These are phyloP conservation scores for Scaptomyza pallida DNA, from an alignment of 1,140 invertebrate species.

Conservation along the genomic window DNA sequence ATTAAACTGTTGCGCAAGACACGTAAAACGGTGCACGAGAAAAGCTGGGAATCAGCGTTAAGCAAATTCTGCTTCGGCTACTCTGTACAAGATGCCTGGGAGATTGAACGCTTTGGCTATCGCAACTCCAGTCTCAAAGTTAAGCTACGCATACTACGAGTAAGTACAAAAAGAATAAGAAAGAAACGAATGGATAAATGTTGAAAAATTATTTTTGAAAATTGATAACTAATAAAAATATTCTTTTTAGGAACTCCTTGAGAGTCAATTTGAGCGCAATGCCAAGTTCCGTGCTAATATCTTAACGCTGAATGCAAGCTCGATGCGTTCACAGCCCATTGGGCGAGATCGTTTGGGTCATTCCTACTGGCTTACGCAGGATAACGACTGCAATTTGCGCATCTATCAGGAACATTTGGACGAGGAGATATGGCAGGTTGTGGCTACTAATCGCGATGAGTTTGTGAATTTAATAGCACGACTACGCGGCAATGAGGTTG, in stretches of 20 bases:
- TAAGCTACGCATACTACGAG: slow-evolving; percentile 95
- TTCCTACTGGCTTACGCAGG: slow-evolving; percentile 96
- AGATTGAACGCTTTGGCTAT: slow-evolving; percentile 97
- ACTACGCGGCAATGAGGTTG: slow-evolving; percentile 88
- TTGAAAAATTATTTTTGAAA: not conserved
- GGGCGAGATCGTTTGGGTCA: slow-evolving; percentile 95
- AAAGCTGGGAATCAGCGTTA: slow-evolving; percentile 95
- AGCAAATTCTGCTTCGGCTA: slow-evolving; percentile 96
- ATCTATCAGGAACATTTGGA: slow-evolving; percentile 97
- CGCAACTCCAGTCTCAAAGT: slow-evolving; percentile 94
- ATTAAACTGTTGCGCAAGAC: slow-evolving; percentile 94
- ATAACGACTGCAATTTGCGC: slow-evolving; percentile 93
- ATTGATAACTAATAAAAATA: too few relatives aligned
- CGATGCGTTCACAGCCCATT: slow-evolving; percentile 93
- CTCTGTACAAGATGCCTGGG: slow-evolving; percentile 95
- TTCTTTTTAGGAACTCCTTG: slow-evolving; percentile 91
- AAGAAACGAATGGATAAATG: not conserved
- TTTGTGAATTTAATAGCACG: slow-evolving; percentile 90
- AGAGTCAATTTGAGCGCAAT: slow-evolving; percentile 97
- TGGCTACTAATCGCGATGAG: slow-evolving; percentile 93
- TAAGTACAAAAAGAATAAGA: slow-evolving; percentile 55
- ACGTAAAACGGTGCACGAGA: slow-evolving; percentile 91
- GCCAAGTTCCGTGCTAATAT: slow-evolving; percentile 96
- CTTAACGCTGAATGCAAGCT: slow-evolving; percentile 91
- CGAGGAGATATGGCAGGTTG: slow-evolving; percentile 97